Percentiles rank a stretch among this genome's conserved stretches.
phyloP scores from a whole-genome alignment of 2,113 vertebrate species.

The Rhabdomys dilectus region DNA sequence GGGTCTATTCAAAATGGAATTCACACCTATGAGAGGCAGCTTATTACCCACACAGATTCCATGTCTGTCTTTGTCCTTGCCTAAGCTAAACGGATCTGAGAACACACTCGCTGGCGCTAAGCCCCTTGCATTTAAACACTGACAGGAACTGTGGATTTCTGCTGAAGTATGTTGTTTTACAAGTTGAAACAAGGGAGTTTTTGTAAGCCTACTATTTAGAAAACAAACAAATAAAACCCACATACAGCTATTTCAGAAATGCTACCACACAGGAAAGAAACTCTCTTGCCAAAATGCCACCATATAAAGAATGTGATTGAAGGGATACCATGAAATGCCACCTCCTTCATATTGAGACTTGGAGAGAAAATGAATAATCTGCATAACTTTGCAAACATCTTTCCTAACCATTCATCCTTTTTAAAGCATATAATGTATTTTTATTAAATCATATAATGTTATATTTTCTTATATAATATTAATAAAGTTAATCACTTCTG shows the following conservation, averaged over 20 bases:
- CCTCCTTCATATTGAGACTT: constrained; percentile 27
- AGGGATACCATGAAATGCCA: constrained; percentile 52
- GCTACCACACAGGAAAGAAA: constrained; percentile 71
- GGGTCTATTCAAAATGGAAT: constrained; percentile 24
- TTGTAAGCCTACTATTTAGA: constrained; percentile 75
- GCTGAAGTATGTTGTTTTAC: constrained; percentile 58
- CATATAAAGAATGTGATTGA: constrained; percentile 69
- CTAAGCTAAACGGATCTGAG: neutral
- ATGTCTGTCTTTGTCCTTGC: neutral
- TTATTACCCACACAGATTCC: neutral
- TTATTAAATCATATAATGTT: neutral
- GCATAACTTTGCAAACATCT: neutral
- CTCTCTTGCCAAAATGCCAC: constrained; percentile 74
- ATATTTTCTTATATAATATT: neutral
- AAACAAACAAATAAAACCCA: constrained; percentile 78
- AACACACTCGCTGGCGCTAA: constrained; percentile 9
- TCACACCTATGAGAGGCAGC: constrained; percentile 13
- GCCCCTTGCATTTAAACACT: constrained; percentile 39
- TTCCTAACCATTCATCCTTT: constrained; percentile 31
- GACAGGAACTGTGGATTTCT: constrained; percentile 59
- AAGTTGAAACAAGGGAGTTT: constrained; percentile 62
- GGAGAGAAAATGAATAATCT: constrained; percentile 45
- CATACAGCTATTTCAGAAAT: constrained; percentile 80
- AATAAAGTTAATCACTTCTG: constrained; percentile 18
- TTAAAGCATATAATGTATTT: neutral